Evolutionary conservation across 2,113 vertebrate genomes (phyloP).

Genomic region (Charina bottae): DNA sequence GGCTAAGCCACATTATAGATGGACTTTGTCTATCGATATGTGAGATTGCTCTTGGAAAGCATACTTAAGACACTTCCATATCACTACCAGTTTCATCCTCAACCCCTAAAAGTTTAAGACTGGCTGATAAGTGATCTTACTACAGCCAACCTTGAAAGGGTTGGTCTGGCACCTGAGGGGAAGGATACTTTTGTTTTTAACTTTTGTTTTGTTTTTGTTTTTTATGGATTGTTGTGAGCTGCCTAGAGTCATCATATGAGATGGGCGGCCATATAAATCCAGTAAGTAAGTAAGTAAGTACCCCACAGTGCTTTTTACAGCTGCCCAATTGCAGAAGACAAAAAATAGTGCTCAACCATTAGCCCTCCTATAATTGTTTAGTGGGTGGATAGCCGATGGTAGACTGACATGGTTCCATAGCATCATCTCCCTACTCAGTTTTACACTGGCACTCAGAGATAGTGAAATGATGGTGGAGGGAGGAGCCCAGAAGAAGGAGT

Average conservation of each 20-base stretch:
- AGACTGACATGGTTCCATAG: background rate
- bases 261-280: background rate
- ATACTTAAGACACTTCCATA: background rate
- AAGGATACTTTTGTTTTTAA: background rate
- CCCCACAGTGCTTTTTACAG: background rate
- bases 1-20: background rate
- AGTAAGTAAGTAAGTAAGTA: background rate
- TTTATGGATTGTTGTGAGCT: background rate
- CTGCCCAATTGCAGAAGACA: background rate
- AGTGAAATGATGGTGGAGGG: background rate
- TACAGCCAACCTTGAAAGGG: background rate
- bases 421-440: background rate
- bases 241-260: background rate
- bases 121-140: background rate
- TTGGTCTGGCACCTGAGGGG: background rate
- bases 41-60: background rate
- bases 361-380: background rate
- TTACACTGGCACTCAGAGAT: background rate
- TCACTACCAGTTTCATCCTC: background rate
- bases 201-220: background rate
- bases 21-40: background rate
- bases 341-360: background rate
- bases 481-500: background rate
- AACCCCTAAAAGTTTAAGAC: background rate
- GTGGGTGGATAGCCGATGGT: background rate